These are phyloP conservation scores for Delichon dasypus DNA, from an alignment of 2,797 vertebrate species.

Conservation along the genomic window DNA sequence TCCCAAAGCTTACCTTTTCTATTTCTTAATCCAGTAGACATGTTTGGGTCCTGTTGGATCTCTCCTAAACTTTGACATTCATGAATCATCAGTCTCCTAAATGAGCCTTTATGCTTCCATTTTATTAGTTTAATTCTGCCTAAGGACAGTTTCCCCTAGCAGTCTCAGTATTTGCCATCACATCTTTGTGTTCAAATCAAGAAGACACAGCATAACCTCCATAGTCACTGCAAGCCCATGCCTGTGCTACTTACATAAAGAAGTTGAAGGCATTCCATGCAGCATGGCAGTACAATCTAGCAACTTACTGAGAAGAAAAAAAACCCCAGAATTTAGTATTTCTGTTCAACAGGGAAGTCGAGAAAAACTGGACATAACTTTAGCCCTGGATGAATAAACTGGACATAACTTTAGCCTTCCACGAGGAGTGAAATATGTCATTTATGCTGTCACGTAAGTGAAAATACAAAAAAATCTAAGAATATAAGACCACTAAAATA, in stretches of 20 bases:
- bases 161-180: neutral
- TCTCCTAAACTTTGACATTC: neutral
- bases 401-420: neutral
- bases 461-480: neutral
- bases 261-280: neutral
- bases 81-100: neutral
- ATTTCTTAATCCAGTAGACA: neutral
- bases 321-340: neutral
- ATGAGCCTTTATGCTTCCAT: neutral
- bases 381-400: neutral
- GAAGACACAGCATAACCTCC: neutral
- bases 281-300: neutral
- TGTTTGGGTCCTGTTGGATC: neutral
- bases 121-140: neutral
- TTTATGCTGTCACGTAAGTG: neutral
- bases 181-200: neutral
- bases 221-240: neutral
- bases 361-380: neutral
- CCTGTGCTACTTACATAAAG: accelerated
- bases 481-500: neutral
- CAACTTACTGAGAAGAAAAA: neutral
- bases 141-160: neutral
- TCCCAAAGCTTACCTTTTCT: neutral
- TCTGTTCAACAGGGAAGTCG: neutral
- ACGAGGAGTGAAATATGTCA: neutral